A percentile compares a stretch with the other conserved stretches of the same genome.
These are phyloP conservation scores for Schizopygopsis pylzovi DNA, from an alignment of 2,797 vertebrate genomes.

Conservation along the genomic window DNA sequence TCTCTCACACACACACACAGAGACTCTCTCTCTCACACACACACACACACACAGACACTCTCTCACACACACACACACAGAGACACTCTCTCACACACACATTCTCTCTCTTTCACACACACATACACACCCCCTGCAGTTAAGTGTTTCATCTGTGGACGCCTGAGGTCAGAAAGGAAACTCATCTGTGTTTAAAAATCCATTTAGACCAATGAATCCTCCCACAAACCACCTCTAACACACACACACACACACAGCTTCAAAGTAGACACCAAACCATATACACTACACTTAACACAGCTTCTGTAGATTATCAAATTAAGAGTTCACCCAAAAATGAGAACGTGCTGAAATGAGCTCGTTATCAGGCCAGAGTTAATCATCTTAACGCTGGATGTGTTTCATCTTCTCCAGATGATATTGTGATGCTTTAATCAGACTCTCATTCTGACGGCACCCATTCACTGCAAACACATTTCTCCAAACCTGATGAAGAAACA, in stretches of 20 bases:
- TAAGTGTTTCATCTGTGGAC: background rate
- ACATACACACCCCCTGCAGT: background rate
- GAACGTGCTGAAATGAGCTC: background rate
- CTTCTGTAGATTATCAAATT: background rate
- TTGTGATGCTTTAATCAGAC: background rate
- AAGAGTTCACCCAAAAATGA: background rate
- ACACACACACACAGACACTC: background rate
- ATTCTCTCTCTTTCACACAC: background rate
- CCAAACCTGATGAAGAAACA: too few relatives aligned
- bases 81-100: background rate
- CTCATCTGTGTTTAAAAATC: slow-evolving; percentile 43
- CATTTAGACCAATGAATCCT: slow-evolving; percentile 16
- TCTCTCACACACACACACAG: background rate
- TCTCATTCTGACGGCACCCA: too few relatives aligned
- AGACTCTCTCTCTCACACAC: background rate
- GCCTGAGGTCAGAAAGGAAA: slow-evolving; percentile 19
- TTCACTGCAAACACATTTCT: too few relatives aligned
- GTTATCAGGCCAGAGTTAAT: background rate
- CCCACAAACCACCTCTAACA: slow-evolving; percentile 31
- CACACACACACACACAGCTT: slow-evolving; percentile 1
- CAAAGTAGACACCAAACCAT: slow-evolving; percentile 48
- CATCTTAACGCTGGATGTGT: background rate
- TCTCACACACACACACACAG: background rate
- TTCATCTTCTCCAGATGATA: background rate
- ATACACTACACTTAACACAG: background rate